Evolutionary conservation across 2,888 invertebrate genomes (phyloP).

Genomic region (Ashinkailepas kermadecensis): DNA sequence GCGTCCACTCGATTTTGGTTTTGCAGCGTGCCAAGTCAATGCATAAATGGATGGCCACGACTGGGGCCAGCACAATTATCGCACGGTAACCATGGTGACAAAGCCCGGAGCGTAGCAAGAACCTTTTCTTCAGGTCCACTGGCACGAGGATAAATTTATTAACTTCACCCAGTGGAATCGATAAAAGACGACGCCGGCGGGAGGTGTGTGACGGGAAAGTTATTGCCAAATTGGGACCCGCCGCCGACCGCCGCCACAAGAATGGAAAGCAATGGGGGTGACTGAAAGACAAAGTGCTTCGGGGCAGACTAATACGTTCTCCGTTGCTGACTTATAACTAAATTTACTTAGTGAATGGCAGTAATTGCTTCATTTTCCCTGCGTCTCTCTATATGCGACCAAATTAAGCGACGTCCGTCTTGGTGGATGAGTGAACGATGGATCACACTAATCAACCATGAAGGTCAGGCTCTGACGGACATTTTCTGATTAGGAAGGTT

Average conservation of each 20-base stretch:
- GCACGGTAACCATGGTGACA: background rate
- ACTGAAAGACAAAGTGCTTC: background rate
- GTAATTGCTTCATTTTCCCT: too few relatives aligned
- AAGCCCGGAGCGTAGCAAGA: background rate
- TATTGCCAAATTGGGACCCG: background rate
- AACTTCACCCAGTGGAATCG: background rate
- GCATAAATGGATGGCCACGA: background rate
- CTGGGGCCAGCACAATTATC: background rate
- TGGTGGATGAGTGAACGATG: too few relatives aligned
- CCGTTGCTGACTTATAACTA: too few relatives aligned
- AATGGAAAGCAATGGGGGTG: background rate
- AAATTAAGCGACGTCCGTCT: too few relatives aligned
- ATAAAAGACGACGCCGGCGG: background rate
- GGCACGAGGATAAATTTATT: slow-evolving; percentile 14
- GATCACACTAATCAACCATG: too few relatives aligned
- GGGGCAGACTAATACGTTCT: too few relatives aligned
- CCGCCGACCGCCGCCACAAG: background rate
- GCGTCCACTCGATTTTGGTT: too few relatives aligned
- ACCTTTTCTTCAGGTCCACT: background rate
- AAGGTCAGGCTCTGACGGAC: too few relatives aligned
- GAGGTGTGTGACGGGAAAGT: background rate
- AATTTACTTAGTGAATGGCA: too few relatives aligned
- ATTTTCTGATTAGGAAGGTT: too few relatives aligned
- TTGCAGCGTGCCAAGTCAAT: background rate
- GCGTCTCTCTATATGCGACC: too few relatives aligned